Evolutionary conservation across 2,113 vertebrate species (phyloP), one percentile per base, ranked within the genome.

Genomic region (Anhinga anhinga): DNA sequence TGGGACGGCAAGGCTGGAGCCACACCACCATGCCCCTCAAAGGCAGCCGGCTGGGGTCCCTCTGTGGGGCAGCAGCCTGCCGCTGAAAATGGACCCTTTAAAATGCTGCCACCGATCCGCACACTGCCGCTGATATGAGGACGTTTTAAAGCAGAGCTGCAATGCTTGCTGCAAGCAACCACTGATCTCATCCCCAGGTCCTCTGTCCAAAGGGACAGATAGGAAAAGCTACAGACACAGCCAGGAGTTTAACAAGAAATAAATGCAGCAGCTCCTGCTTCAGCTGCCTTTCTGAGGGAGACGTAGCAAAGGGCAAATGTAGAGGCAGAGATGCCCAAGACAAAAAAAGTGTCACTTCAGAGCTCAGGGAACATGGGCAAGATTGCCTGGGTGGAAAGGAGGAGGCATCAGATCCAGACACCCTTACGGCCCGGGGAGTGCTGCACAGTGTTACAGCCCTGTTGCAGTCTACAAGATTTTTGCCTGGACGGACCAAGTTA

Each of bases 91-190:
- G 42, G 72, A 50, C 50, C 72, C 71, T 50, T 84, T 25, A 27
- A 63, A 82, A 52, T 2, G 9, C 82, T 73, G 50, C 45, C 55
- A 25, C 5, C 1, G 1, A 34, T 55, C 73, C 47, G 36, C 6
- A 22, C 5, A 8, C n/a, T 2, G 7, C 0, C 1, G 52, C 52
- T 25, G 27, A 82, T 21, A 38, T 1, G 2, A 3, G 4, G 30
- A n/a, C 32, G 26, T n/a, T 85, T 90, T 53, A 66, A 59, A 9
- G 6, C 1, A 7, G 69, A 80, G n/a, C 70, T 80, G 59, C 84
- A 59, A 47, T 5, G 8, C 59, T 34, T 13, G 27, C 40, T 25
- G 26, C n/a, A 58, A 59, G 27, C 20, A 22, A 23, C 61, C 9
- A 4, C 36, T 5, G 1, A 9, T 9, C 36, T 76, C 50, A 42